phyloP scores from a whole-genome alignment of 2,113 vertebrate genomes.

The Hystrix cristata region DNA sequence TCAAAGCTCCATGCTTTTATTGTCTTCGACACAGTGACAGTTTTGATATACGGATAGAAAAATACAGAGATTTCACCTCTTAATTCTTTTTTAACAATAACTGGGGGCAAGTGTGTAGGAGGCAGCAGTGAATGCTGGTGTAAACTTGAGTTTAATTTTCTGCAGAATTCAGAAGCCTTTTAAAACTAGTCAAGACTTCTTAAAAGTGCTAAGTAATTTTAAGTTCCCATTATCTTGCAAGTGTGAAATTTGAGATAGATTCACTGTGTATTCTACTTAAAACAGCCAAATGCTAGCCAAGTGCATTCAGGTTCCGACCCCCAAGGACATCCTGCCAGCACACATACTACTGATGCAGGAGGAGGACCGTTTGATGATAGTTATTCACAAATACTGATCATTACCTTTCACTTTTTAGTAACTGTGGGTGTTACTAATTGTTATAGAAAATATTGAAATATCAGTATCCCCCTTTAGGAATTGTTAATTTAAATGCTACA shows the following conservation, averaged over 20 bases:
- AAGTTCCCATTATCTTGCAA: neutral
- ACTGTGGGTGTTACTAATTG: neutral
- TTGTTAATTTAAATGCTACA: neutral
- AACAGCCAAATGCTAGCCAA: neutral
- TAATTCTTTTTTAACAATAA: neutral
- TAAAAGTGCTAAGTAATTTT: conserved; percentile 16
- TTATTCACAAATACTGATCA: neutral
- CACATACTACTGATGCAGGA: neutral
- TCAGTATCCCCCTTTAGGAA: neutral
- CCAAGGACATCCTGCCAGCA: neutral
- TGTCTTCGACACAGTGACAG: neutral
- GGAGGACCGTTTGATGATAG: neutral
- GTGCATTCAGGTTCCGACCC: neutral
- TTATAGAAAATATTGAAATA: neutral
- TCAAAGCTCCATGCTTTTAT: neutral
- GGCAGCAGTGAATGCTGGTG: neutral
- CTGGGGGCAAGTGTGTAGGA: neutral
- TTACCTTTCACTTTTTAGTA: neutral
- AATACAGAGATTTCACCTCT: neutral
- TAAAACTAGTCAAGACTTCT: neutral
- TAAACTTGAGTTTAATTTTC: neutral
- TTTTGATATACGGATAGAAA: neutral
- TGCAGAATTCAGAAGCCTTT: neutral
- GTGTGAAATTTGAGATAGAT: conserved; percentile 16
- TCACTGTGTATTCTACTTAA: neutral